Evolutionary conservation across 30 jellyfish, hydroid and myxozoan species (phyloP), one percentile per base, ranked within the genome.

Genomic region (Mastigias papua): DNA sequence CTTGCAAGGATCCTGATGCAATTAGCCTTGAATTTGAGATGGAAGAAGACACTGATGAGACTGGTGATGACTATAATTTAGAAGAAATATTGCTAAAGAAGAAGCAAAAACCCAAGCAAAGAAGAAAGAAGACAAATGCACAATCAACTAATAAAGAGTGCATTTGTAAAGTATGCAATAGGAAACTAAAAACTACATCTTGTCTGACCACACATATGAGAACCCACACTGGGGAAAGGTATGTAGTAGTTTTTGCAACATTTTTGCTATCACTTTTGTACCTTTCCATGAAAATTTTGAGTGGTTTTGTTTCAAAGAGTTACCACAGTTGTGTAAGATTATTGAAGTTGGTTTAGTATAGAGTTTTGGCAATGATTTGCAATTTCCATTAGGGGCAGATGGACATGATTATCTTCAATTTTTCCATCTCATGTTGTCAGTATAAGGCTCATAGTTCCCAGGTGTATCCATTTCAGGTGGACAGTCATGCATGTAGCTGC

Each of bases 161-260:
- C n/a, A 19, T 49, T 35, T 72, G 83, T n/a, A 61, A 72, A 23
- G 68, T 72, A 25, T 72, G 83, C 34, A 30, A 49, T 21, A 72
- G 68, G 33, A 34, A 17, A 35, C 35, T 72, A 21, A 72, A 72
- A 49, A 37, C 35, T 35, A 37, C 83, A 23, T 46, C 46, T 4
- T 32, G 48, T 34, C 35, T 72, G 67, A 11, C 83, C 2, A 22
- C 67, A 2, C 83, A 72, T 46, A 72, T 72, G 83, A 48, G 83
- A 33, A 49, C 63, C 0, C 83, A 72, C 34, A 72, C 83, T 15
- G 83, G 83, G 34, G 83, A 72, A 25, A 72, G 83, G 83, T 72
- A 34, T 5, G 67, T 11, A 54, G 54, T 4, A 4, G 13, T 42
- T 42, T 42, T 42, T 42, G 54, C 13, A 60, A 19, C 21, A 60